Evolutionary conservation across 1,140 invertebrate genomes (phyloP).

Genomic region (Ganaspis sp.): DNA sequence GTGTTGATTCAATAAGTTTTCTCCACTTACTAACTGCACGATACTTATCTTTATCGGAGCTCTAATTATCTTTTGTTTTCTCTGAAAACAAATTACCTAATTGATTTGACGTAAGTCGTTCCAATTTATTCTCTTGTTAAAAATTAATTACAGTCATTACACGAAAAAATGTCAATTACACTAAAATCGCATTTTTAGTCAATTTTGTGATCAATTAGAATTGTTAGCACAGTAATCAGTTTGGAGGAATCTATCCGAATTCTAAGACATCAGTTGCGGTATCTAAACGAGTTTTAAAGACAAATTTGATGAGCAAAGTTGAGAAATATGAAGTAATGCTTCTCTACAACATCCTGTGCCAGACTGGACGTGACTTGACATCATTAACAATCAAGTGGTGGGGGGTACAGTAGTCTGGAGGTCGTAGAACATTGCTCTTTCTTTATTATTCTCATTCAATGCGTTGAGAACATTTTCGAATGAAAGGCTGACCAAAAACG

Average conservation of each 20-base stretch:
- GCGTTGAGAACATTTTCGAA: neutral
- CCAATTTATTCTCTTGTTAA: neutral
- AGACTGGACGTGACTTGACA: conserved; percentile 31
- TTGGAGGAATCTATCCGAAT: too few species aligned
- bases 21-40: too few species aligned
- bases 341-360: conserved; percentile 27
- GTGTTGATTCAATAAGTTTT: neutral
- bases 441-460: conserved; percentile 8
- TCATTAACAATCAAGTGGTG: conserved; percentile 20
- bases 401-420: conserved; percentile 18
- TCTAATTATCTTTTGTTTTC: neutral
- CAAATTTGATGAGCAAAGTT: conserved; percentile 16
- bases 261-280: neutral
- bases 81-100: neutral
- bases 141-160: too few species aligned
- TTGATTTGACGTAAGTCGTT: neutral
- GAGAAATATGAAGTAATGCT: conserved; percentile 21
- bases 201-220: too few species aligned
- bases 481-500: conserved; percentile 15
- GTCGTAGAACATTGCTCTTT: conserved; percentile 30
- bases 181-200: too few species aligned
- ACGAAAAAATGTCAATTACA: too few species aligned
- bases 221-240: too few species aligned
- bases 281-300: neutral
- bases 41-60: neutral